phyloP scores from a whole-genome alignment of 64 coral and sea anemone species.

The Montipora sp. region DNA sequence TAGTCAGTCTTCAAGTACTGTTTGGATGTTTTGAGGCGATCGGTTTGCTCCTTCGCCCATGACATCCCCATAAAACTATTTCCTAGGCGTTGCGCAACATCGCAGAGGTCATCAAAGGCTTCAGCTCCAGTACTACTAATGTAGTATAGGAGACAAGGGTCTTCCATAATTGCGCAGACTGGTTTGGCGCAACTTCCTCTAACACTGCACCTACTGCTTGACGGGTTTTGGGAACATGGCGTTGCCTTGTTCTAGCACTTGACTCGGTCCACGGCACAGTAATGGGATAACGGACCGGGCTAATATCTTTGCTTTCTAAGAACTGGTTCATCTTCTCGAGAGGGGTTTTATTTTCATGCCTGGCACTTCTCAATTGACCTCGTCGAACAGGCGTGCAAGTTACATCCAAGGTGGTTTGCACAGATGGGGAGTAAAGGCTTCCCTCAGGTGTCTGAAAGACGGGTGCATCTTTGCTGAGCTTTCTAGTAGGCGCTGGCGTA shows the following conservation, averaged over 20 bases:
- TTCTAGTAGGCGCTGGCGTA: background rate
- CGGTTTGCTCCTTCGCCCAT: too few relatives aligned
- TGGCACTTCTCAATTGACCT: background rate
- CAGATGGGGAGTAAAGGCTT: background rate
- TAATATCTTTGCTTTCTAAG: background rate
- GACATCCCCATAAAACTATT: too few relatives aligned
- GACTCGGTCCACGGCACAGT: background rate
- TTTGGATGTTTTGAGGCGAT: too few relatives aligned
- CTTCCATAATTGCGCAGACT: background rate
- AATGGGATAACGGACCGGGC: background rate
- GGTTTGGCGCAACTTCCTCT: background rate
- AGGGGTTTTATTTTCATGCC: background rate
- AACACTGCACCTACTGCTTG: background rate
- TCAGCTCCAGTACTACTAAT: too few relatives aligned
- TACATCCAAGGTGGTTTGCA: background rate
- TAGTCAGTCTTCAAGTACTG: too few relatives aligned
- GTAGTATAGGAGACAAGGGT: background rate
- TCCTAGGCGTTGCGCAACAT: too few relatives aligned
- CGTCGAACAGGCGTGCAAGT: background rate
- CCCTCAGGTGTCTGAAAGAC: background rate
- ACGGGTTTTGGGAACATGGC: too few relatives aligned
- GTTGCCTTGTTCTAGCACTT: background rate
- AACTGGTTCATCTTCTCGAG: background rate
- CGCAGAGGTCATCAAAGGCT: too few relatives aligned
- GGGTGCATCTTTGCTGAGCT: background rate